Evolutionary conservation across 2,888 invertebrate species (phyloP).

Genomic region (Charanyca ferruginea): DNA sequence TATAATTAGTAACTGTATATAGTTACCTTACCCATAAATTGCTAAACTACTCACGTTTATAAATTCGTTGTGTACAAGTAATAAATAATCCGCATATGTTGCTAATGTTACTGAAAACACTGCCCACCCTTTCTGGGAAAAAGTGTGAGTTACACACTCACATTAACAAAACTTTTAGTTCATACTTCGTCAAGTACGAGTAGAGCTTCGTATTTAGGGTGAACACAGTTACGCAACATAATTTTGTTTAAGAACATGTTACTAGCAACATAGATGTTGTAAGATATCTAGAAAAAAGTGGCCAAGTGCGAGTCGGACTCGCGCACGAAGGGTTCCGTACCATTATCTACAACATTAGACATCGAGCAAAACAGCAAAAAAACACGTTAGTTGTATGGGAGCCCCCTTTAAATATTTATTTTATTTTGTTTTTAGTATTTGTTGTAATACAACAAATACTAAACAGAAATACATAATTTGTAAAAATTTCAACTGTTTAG

Average conservation of each 20-base stretch:
- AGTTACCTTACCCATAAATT: slow-evolving; percentile 49
- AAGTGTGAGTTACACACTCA: slow-evolving; percentile 25
- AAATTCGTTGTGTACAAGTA: slow-evolving; percentile 51
- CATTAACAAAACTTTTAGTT: slow-evolving; percentile 41
- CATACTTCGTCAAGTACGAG: slow-evolving; percentile 1
- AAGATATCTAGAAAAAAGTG: not conserved
- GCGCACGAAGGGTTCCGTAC: too few species aligned
- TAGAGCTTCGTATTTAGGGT: not conserved
- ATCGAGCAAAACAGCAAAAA: too few species aligned
- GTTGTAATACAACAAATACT: too few species aligned
- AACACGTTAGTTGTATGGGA: too few species aligned
- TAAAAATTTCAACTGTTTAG: too few species aligned
- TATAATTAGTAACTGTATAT: slow-evolving; percentile 11
- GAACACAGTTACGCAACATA: not conserved
- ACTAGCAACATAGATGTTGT: not conserved
- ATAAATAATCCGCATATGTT: slow-evolving; percentile 56
- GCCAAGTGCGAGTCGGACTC: too few species aligned
- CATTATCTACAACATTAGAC: too few species aligned
- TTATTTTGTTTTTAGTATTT: too few species aligned
- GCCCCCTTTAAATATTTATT: too few species aligned
- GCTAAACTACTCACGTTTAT: slow-evolving; percentile 52
- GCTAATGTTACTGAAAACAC: slow-evolving; percentile 53
- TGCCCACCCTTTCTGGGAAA: slow-evolving; percentile 43
- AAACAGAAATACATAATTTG: too few species aligned
- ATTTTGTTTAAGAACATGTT: not conserved